These are phyloP conservation scores for Haliclona indistincta DNA, from an alignment of 37 sponge, comb jelly and placozoan species.

Conservation along the genomic window DNA sequence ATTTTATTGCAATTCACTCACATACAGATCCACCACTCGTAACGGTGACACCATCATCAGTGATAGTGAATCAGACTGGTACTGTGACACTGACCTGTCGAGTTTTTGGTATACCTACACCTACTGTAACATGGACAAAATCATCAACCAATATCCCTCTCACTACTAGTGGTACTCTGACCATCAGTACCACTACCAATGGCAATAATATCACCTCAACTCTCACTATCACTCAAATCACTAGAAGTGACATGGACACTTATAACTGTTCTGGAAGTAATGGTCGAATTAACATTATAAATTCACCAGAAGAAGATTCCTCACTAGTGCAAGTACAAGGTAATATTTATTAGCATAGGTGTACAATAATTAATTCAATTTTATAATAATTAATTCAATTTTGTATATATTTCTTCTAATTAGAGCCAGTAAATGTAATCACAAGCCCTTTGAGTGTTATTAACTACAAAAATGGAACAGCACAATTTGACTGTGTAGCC, in stretches of 20 bases:
- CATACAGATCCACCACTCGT: background rate
- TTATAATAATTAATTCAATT: too few relatives aligned
- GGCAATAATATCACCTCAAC: background rate
- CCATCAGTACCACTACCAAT: too few relatives aligned
- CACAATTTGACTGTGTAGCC: background rate
- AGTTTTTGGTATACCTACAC: conserved; percentile 1
- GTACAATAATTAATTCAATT: too few relatives aligned
- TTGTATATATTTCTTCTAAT: too few relatives aligned
- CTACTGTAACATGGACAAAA: background rate
- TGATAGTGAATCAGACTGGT: conserved; percentile 1
- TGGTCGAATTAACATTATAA: background rate
- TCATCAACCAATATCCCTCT: background rate
- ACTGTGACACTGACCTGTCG: background rate
- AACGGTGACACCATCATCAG: background rate
- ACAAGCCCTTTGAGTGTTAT: background rate
- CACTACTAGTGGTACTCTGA: background rate
- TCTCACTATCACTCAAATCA: background rate
- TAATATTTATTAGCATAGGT: too few relatives aligned
- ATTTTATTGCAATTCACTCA: background rate
- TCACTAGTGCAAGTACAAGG: background rate
- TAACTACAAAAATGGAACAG: background rate
- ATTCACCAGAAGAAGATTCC: background rate
- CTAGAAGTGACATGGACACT: background rate
- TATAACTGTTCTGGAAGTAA: conserved; percentile 5
- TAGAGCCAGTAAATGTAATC: background rate